phyloP scores from a whole-genome alignment of 1,140 invertebrate species.

The Cyphomyrmex costatus region DNA sequence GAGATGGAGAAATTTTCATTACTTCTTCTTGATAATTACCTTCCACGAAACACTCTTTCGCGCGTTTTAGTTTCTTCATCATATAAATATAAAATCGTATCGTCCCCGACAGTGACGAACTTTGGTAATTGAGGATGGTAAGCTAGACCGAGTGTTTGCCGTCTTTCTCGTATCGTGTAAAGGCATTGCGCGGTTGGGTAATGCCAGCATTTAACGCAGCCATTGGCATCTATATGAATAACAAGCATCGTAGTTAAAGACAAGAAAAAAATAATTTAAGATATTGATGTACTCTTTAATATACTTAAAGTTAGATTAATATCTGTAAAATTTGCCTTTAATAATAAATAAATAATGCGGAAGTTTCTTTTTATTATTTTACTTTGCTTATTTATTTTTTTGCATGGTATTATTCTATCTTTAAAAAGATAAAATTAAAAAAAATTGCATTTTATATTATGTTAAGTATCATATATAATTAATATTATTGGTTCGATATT shows the following conservation, averaged over 20 bases:
- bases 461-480: background rate
- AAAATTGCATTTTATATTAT: background rate
- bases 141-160: slow-evolving; percentile 88
- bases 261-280: background rate
- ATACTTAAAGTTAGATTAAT: too few species aligned
- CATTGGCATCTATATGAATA: slow-evolving; percentile 87
- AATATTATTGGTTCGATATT: background rate
- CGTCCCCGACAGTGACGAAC: slow-evolving; percentile 89
- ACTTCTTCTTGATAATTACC: slow-evolving; percentile 81
- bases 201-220: slow-evolving; percentile 90
- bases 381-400: background rate
- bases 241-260: background rate
- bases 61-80: slow-evolving; percentile 89
- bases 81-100: slow-evolving; percentile 89
- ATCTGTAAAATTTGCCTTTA: background rate
- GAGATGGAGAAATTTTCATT: background rate
- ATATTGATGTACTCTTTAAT: background rate
- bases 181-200: slow-evolving; percentile 88
- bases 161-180: slow-evolving; percentile 88
- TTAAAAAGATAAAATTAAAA: background rate
- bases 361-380: background rate
- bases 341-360: background rate
- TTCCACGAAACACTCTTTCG: slow-evolving; percentile 88
- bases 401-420: background rate
- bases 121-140: slow-evolving; percentile 88